Conservation (phyloP, 2,888 invertebrate genomes). For the Toxonevra muliebris region DNA sequence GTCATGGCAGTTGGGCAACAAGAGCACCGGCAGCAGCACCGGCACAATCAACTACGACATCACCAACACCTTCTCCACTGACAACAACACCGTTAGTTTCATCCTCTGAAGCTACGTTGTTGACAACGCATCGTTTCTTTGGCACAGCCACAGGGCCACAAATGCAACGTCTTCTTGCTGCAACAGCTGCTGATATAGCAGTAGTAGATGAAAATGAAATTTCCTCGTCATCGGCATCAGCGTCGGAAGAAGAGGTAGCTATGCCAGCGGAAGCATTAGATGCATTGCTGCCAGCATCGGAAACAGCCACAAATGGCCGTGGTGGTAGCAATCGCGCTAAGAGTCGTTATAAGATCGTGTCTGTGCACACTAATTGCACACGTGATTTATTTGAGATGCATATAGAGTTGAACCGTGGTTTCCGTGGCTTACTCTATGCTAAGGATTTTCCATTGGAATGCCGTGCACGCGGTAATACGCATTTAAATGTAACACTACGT, state of each 20-base stretch:
- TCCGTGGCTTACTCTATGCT: conserved; percentile 78
- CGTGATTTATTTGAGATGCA: conserved; percentile 71
- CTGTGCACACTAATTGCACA: conserved; percentile 72
- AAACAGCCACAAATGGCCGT: conserved; percentile 5
- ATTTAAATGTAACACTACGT: conserved; percentile 52
- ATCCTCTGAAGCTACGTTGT: conserved; percentile 49
- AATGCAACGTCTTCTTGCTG: conserved; percentile 11
- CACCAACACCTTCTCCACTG: conserved; percentile 39
- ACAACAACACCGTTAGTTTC: conserved; percentile 43
- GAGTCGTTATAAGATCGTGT: conserved; percentile 68
- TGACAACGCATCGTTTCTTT: conserved; percentile 43
- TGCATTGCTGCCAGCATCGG: conserved; percentile 19
- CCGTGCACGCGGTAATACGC: conserved; percentile 68
- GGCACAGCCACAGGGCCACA: conserved; percentile 27
- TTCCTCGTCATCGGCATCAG: conserved; percentile 6
- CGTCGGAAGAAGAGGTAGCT: conserved; percentile 30
- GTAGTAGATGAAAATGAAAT: conserved; percentile 7
- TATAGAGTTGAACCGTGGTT: conserved; percentile 68
- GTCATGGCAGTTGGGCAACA: conserved; percentile 59
- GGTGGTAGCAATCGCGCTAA: conserved; percentile 40
- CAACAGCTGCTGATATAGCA: background rate
- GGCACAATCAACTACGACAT: conserved; percentile 10
- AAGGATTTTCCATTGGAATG: conserved; percentile 81
- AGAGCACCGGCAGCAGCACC: conserved; percentile 44
- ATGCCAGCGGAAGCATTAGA: conserved; percentile 25